Evolutionary conservation across 2,888 invertebrate species (phyloP).

Genomic region (Nemotelus pantherinus): DNA sequence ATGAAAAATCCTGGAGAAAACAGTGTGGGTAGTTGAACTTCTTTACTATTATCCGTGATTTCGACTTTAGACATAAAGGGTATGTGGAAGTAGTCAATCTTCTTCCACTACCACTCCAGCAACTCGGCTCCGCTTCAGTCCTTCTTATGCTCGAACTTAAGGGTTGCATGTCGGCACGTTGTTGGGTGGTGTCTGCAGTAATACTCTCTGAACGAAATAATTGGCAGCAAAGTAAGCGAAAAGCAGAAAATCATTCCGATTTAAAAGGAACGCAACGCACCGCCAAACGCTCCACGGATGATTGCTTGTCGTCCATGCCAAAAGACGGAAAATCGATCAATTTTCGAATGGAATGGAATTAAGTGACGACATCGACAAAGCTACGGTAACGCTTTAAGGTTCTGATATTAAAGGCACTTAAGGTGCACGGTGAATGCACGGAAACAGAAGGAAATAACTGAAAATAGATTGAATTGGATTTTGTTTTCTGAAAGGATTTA

Average conservation of each 20-base stretch:
- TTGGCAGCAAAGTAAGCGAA: slow-evolving; percentile 47
- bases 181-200: slow-evolving; percentile 53
- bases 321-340: slow-evolving; percentile 49
- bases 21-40: slow-evolving; percentile 19
- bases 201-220: slow-evolving; percentile 49
- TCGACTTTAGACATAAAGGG: slow-evolving; percentile 3
- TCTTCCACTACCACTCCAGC: background rate
- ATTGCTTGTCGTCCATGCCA: slow-evolving; percentile 45
- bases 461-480: background rate
- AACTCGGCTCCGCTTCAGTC: background rate
- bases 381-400: slow-evolving; percentile 23
- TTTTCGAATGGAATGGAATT: slow-evolving; percentile 38
- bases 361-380: slow-evolving; percentile 34
- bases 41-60: slow-evolving; percentile 11
- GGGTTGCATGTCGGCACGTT: slow-evolving; percentile 66
- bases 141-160: slow-evolving; percentile 3
- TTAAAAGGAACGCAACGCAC: slow-evolving; percentile 34
- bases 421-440: too few species aligned
- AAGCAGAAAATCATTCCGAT: slow-evolving; percentile 35
- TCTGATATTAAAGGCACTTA: slow-evolving; percentile 13
- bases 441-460: background rate
- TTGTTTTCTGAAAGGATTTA: slow-evolving; percentile 23
- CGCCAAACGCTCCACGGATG: slow-evolving; percentile 45
- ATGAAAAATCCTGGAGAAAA: background rate
- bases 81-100: background rate